These are phyloP conservation scores for Cryptotermes secundus DNA, from an alignment of 1,140 invertebrate species.

Conservation along the genomic window DNA sequence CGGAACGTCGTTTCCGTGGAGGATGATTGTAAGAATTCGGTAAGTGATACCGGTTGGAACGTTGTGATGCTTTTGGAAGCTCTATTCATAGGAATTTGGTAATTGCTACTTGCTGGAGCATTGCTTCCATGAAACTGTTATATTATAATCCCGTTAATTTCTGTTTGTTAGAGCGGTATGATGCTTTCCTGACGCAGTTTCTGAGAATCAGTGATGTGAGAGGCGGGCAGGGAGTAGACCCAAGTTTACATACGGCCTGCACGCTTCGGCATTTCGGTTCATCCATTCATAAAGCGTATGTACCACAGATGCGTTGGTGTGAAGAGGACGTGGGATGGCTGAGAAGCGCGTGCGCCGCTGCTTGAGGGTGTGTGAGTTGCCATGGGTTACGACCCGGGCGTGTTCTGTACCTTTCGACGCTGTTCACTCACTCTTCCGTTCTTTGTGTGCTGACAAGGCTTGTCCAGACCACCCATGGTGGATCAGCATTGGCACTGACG, in stretches of 20 bases:
- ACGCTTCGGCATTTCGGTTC: background rate
- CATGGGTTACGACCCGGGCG: slow-evolving; percentile 27
- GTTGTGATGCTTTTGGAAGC: background rate
- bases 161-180: no score
- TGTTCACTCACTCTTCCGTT: slow-evolving; percentile 32
- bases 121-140: no score
- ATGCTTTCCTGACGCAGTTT: no score
- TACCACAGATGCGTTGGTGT: background rate
- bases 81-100: no score
- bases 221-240: background rate
- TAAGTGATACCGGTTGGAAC: no score
- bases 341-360: background rate
- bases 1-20: no score
- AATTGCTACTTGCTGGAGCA: background rate
- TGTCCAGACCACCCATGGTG: background rate
- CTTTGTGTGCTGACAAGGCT: background rate
- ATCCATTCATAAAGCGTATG: slow-evolving; percentile 8
- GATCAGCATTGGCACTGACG: no score
- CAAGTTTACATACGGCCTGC: background rate
- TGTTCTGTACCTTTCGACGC: slow-evolving; percentile 43
- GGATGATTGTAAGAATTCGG: no score
- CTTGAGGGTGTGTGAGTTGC: background rate
- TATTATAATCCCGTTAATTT: no score
- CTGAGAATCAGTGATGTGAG: background rate
- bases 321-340: background rate